Evolutionary conservation across 2,797 vertebrate genomes (phyloP).

Genomic region (Hirundo rustica): DNA sequence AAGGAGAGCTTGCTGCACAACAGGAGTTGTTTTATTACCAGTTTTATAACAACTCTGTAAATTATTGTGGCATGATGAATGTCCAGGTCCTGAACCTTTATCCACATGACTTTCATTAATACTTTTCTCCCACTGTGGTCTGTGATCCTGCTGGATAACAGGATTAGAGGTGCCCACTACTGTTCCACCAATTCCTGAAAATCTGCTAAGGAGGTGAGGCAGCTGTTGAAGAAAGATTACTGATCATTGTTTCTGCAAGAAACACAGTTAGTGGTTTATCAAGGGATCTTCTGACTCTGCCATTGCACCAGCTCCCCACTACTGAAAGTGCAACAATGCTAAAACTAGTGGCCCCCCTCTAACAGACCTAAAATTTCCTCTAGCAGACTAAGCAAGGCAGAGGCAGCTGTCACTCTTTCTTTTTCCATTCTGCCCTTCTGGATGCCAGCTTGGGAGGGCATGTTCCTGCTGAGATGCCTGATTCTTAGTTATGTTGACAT

Average conservation of each 20-base stretch:
- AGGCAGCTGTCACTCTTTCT: background rate
- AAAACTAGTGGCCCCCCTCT: background rate
- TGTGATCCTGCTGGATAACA: background rate
- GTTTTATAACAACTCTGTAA: background rate
- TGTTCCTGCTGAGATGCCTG: background rate
- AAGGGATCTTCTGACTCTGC: background rate
- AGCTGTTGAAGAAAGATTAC: background rate
- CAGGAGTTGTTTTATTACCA: background rate
- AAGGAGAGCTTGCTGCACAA: background rate
- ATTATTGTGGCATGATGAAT: background rate
- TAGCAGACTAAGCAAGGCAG: background rate
- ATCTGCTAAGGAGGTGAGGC: background rate
- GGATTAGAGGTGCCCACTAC: background rate
- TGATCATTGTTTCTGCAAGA: background rate
- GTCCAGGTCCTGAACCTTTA: background rate
- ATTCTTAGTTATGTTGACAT: background rate
- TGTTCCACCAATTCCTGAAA: background rate
- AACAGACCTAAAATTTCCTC: background rate
- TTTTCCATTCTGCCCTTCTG: background rate
- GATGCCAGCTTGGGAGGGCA: background rate
- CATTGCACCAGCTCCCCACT: background rate
- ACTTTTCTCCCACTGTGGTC: background rate
- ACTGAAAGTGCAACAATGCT: background rate
- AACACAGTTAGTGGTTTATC: background rate
- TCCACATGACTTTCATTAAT: background rate